These are phyloP conservation scores for Zoanthus gigantus DNA, from an alignment of 92 coral and sea anemone genomes.

Conservation along the genomic window DNA sequence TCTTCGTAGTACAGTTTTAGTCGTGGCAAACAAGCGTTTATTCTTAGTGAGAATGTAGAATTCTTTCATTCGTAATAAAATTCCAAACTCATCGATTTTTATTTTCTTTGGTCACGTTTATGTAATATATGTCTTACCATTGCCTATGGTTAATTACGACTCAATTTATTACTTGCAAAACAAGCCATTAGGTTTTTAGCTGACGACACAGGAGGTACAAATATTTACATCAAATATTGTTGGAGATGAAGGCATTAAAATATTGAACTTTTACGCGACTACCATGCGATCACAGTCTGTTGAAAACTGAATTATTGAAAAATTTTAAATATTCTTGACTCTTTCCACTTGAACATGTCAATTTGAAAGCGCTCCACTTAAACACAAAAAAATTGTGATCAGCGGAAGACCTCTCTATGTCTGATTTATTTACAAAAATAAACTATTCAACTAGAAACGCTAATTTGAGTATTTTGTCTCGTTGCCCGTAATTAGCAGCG, in stretches of 20 bases:
- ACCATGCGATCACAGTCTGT: constrained; percentile 36
- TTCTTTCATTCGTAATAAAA: neutral
- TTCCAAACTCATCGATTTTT: neutral
- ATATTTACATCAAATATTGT: constrained; percentile 47
- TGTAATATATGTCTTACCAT: constrained; percentile 11
- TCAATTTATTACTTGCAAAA: constrained; percentile 39
- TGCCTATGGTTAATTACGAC: constrained; percentile 32
- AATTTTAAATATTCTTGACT: neutral
- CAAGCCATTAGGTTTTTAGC: constrained; percentile 31
- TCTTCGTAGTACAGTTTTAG: neutral
- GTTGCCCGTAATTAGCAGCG: constrained; percentile 23
- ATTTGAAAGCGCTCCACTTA: constrained; percentile 11
- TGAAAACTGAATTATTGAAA: neutral
- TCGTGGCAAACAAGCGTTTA: too few species aligned
- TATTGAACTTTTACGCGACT: neutral
- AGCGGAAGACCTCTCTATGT: neutral
- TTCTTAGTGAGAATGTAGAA: neutral
- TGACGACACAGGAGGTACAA: constrained; percentile 22
- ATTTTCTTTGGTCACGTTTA: neutral
- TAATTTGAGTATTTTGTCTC: constrained; percentile 30
- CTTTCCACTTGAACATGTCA: neutral
- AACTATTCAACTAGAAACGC: constrained; percentile 37
- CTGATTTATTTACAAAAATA: constrained; percentile 21
- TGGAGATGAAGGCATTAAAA: constrained; percentile 3
- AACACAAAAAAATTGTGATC: neutral